Evolutionary conservation across 2,888 invertebrate genomes (phyloP).

Genomic region (Drosophila paracracens): DNA sequence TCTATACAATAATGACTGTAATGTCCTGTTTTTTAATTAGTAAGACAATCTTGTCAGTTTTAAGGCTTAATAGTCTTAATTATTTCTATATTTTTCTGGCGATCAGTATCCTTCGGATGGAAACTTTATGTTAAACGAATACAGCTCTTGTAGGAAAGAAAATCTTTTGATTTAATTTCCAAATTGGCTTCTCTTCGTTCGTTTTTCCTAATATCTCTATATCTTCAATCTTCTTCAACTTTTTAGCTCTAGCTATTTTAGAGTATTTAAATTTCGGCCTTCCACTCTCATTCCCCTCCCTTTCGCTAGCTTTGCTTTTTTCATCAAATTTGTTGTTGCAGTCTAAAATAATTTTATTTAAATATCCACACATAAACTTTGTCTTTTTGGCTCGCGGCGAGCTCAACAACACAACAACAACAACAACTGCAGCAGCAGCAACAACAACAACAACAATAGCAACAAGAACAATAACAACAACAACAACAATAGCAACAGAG

Average conservation of each 20-base stretch:
- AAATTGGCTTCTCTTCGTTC: not conserved
- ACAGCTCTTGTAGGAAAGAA: not conserved
- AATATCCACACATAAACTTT: slow-evolving; percentile 67
- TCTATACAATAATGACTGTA: no score
- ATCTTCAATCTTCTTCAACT: not conserved
- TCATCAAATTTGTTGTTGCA: slow-evolving; percentile 18
- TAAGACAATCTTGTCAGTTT: not conserved
- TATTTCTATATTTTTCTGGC: not conserved
- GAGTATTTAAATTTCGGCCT: not conserved
- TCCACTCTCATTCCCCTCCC: not conserved
- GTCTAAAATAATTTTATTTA: slow-evolving; percentile 70
- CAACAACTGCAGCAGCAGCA: not conserved
- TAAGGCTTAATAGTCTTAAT: not conserved
- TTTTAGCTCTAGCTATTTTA: not conserved
- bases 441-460: fast-evolving
- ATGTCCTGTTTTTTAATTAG: not conserved
- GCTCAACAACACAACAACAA: slow-evolving; percentile 2
- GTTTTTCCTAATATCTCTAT: not conserved
- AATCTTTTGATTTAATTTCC: not conserved
- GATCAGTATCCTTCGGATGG: not conserved
- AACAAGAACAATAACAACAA: not conserved
- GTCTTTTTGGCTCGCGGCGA: slow-evolving; percentile 28
- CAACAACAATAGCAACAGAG: not conserved
- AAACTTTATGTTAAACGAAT: not conserved
- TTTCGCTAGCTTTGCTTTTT: slow-evolving; percentile 2